Evolutionary conservation across 2,797 vertebrate species (phyloP).

Genomic region (Neomorphus geoffroyi): DNA sequence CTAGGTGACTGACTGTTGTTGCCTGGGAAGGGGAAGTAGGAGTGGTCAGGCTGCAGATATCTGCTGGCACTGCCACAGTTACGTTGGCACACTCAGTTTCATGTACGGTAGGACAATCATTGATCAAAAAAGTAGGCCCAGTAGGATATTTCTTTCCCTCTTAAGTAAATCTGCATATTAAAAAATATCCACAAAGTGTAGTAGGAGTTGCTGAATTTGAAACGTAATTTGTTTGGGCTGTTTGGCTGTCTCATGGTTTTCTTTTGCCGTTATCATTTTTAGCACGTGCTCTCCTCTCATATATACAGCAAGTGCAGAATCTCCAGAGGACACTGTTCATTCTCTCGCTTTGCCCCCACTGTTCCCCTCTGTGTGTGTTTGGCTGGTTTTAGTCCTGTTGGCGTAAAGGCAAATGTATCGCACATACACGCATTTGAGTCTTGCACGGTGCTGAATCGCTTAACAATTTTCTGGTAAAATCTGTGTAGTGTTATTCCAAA

Average conservation of each 20-base stretch:
- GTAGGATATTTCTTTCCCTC: neutral
- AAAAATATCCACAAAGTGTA: neutral
- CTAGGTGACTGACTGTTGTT: neutral
- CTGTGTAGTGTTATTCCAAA: neutral
- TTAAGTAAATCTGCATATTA: neutral
- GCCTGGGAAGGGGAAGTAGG: neutral
- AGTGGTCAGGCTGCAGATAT: neutral
- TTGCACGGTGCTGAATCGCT: neutral
- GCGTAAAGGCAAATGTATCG: neutral
- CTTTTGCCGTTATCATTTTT: neutral
- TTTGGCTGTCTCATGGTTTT: neutral
- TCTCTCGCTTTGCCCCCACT: accelerated
- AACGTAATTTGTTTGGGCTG: neutral
- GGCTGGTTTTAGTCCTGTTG: neutral
- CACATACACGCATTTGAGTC: neutral
- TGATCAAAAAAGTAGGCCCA: neutral
- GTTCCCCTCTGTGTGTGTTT: neutral
- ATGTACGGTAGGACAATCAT: accelerated
- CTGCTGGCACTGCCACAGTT: neutral
- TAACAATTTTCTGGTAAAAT: neutral
- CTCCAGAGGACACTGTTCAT: neutral
- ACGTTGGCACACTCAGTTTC: neutral
- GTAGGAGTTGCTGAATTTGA: neutral
- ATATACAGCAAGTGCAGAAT: neutral
- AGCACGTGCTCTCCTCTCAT: neutral